Evolutionary conservation across 2,888 invertebrate species (phyloP).

Genomic region (Pterobdella sp.): DNA sequence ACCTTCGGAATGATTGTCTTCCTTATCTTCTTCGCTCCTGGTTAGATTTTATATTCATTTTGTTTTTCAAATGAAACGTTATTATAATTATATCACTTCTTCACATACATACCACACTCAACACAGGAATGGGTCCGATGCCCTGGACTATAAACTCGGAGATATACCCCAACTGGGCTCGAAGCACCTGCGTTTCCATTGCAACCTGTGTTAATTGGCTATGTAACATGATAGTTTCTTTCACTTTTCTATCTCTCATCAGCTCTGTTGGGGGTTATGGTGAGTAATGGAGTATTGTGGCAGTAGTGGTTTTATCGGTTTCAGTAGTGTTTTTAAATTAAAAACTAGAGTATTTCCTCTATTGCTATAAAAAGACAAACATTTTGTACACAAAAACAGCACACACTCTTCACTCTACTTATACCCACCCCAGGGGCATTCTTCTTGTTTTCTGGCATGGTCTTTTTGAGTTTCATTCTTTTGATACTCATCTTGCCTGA

Average conservation of each 20-base stretch:
- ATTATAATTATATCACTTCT: not conserved
- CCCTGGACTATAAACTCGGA: slow-evolving; percentile 58
- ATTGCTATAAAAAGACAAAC: not conserved
- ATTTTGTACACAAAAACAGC: not conserved
- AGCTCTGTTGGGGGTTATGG: slow-evolving; percentile 52
- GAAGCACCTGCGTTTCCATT: slow-evolving; percentile 53
- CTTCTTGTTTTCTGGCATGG: slow-evolving; percentile 55
- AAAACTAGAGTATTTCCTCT: not conserved
- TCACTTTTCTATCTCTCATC: slow-evolving; percentile 55
- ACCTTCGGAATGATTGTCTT: slow-evolving; percentile 50
- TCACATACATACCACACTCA: not conserved
- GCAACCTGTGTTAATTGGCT: slow-evolving; percentile 55
- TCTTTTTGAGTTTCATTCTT: slow-evolving; percentile 52
- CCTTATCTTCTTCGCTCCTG: slow-evolving; percentile 52
- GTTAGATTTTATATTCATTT: slow-evolving; percentile 37
- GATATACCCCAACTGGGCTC: slow-evolving; percentile 56
- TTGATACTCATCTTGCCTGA: slow-evolving; percentile 55
- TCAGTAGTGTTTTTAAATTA: not conserved
- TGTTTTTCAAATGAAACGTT: not conserved
- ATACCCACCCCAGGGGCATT: slow-evolving; percentile 51
- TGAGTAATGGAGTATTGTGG: no score
- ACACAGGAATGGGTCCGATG: slow-evolving; percentile 52
- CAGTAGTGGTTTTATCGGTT: not conserved
- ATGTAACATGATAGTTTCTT: slow-evolving; percentile 55
- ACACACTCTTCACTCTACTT: not conserved